These are phyloP conservation scores for Antigone vipio DNA, from an alignment of 2,113 vertebrate species.

Conservation along the genomic window DNA sequence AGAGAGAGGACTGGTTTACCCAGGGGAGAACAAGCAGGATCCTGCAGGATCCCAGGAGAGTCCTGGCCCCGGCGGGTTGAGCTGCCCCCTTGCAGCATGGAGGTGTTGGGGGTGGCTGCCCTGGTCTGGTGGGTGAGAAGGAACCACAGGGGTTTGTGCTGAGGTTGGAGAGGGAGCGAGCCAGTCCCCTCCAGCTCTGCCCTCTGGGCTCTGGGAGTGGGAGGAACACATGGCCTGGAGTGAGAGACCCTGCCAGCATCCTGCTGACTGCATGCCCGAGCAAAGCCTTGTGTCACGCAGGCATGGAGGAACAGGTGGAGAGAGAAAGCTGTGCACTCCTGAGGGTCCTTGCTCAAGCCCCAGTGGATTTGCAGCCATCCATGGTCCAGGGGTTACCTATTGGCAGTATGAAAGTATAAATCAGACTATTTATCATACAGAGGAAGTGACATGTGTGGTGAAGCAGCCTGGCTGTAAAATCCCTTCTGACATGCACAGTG, in stretches of 20 bases:
- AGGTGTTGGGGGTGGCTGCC: not conserved
- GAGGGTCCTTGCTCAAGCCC: not conserved
- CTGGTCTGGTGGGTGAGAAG: not conserved
- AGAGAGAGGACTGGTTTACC: not conserved
- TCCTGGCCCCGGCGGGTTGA: accelerated
- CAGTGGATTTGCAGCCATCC: not conserved
- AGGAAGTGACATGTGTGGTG: not conserved
- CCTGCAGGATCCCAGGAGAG: no score
- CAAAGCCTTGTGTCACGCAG: accelerated
- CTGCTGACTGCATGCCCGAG: not conserved
- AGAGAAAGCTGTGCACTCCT: not conserved
- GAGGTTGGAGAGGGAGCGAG: not conserved
- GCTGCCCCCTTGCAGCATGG: not conserved
- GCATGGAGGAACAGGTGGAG: accelerated
- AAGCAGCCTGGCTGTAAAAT: not conserved
- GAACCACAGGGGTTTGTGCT: not conserved
- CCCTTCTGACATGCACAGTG: not conserved
- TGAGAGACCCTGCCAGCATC: not conserved
- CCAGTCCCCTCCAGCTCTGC: not conserved
- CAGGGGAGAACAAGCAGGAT: not conserved
- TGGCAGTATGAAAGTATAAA: not conserved
- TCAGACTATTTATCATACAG: not conserved
- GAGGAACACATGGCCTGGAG: not conserved
- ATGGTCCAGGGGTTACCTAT: not conserved
- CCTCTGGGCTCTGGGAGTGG: not conserved